Base-by-base conservation (phyloP, 2,888 invertebrate species). In the Antheraea yamamai region DNA sequence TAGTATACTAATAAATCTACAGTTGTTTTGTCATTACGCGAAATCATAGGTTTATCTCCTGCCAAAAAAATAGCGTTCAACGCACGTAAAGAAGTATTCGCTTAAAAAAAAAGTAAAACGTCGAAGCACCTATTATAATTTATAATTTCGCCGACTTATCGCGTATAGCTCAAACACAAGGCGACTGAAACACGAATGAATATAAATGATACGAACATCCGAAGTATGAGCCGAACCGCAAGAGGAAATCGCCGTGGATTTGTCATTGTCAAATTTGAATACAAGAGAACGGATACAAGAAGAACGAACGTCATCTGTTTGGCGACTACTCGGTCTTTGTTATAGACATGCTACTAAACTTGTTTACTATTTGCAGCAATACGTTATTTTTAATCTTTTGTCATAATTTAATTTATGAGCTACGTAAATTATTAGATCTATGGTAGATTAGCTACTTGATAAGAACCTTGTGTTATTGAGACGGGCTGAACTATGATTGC, bases 211-310 rank as follows among this genome's bases (percentile, higher is more conserved):
- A 89, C 89, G 89, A 89, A 92, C 91, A 91, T 92, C 92, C 92
- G 89, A n/a, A 87, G 81, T 80, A 78, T 75, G 72, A 76, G 75
- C 91, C 92, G 86, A 90, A 89, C 91, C 90, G 84, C 91, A 91
- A 84, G 78, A 89, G 93, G 93, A 93, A 92, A 92, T 90, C 87
- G 87, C 92, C 91, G 90, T 85, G 86, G 89, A 94, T 94, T 92
- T 93, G 93, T 93, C 94, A 92, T 82, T 90, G 93, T 94, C 93
- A 93, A 91, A 93, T 94, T 94, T 94, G 92, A 94, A 94, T 94
- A 90, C 91, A 87, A 84, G 87, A 89, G 84, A 80, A 79, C 90
- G 90, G 91, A 91, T 90, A 91, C 86, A 90, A 89, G 92, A 91
- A 91, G 92, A 92, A 92, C 92, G 92, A 91, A 90, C 86, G 87